A percentile compares a stretch with the other conserved stretches of the same genome.
Conservation (phyloP, 2,888 invertebrate species). For the Apodemia hepburni region DNA sequence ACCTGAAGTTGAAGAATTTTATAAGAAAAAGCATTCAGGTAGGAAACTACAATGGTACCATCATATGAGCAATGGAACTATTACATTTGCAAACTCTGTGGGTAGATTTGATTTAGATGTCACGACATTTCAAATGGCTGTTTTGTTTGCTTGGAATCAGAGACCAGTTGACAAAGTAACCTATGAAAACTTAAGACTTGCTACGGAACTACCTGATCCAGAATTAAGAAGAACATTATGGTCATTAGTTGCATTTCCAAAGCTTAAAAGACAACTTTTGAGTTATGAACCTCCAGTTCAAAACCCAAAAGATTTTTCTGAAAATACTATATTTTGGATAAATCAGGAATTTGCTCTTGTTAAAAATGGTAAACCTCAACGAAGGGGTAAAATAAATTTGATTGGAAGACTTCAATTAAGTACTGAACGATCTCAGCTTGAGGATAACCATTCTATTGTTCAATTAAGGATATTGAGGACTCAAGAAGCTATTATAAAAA, state of each 20-base stretch:
- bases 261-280: conserved; percentile 95
- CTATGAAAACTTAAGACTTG: conserved; percentile 97
- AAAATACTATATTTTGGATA: conserved; percentile 96
- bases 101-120: conserved; percentile 98
- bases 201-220: conserved; percentile 97
- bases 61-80: conserved; percentile 99
- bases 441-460: conserved; percentile 99
- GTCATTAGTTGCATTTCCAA: conserved; percentile 97
- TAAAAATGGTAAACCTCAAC: conserved; percentile 97
- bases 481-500: conserved; percentile 99
- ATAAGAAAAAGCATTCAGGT: conserved; percentile 98
- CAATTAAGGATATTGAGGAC: conserved; percentile 95
- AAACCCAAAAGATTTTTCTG: conserved; percentile 95
- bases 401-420: conserved; percentile 97
- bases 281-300: conserved; percentile 89
- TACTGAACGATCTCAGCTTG: conserved; percentile 96
- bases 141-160: conserved; percentile 99
- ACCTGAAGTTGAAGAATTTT: conserved; percentile 99
- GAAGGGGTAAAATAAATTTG: conserved; percentile 96
- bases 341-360: conserved; percentile 97
- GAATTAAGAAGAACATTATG: conserved; percentile 96
- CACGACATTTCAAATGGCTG: conserved; percentile 99
- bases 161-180: conserved; percentile 94
- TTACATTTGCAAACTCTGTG: conserved; percentile 95
- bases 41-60: conserved; percentile 99